Evolutionary conservation across 2,797 vertebrate species (phyloP).

Genomic region (Karalla daura): DNA sequence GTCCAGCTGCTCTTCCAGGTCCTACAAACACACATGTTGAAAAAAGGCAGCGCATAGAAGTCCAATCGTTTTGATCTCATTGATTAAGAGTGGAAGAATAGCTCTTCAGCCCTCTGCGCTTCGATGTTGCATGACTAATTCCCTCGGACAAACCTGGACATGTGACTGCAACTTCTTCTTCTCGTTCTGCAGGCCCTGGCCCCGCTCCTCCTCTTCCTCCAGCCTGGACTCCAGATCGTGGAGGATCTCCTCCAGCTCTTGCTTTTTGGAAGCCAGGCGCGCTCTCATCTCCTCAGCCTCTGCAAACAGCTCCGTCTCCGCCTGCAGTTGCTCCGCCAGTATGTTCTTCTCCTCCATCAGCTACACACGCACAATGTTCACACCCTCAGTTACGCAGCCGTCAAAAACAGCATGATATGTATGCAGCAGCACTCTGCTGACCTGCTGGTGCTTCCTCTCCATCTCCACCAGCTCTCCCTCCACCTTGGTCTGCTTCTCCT

Average conservation of each 20-base stretch:
- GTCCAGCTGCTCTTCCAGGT: conserved; percentile 96
- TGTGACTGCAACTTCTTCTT: conserved; percentile 99
- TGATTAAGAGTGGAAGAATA: not conserved
- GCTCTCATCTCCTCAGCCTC: conserved; percentile 99
- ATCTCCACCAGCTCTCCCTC: conserved; percentile 96
- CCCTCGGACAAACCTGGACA: conserved; percentile 86
- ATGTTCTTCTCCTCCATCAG: conserved; percentile 97
- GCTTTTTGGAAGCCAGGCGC: conserved; percentile 95
- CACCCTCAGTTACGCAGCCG: not conserved
- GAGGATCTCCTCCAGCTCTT: conserved; percentile 97
- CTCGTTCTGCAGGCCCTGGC: conserved; percentile 91
- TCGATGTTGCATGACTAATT: not conserved
- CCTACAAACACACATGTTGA: conserved; percentile 69
- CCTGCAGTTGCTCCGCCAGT: conserved; percentile 97
- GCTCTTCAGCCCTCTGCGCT: not conserved
- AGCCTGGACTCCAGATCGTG: conserved; percentile 97
- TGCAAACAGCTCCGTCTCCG: conserved; percentile 98
- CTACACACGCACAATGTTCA: conserved; percentile 67
- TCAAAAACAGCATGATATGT: not conserved
- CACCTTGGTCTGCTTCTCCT: conserved; percentile 96
- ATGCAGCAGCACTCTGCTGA: conserved; percentile 36
- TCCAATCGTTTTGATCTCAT: not conserved
- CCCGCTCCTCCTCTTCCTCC: conserved; percentile 97
- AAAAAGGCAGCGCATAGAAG: not conserved
- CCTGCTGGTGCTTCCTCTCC: conserved; percentile 98